These are phyloP conservation scores for Nymphalis urticae DNA, from an alignment of 2,888 invertebrate genomes.

Conservation along the genomic window DNA sequence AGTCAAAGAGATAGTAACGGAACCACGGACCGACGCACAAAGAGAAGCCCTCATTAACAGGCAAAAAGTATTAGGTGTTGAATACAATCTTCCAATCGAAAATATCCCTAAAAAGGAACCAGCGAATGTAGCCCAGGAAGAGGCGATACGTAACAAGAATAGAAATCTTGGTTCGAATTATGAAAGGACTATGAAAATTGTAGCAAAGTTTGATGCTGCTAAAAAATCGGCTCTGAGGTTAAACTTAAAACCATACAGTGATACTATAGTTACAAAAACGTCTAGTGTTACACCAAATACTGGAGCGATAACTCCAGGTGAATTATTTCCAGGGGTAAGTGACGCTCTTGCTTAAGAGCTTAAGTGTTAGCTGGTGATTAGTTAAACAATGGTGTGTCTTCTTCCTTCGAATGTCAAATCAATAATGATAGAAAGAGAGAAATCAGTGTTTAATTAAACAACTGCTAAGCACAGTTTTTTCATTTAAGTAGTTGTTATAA, in stretches of 20 bases:
- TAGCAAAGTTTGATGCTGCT: conserved; percentile 46
- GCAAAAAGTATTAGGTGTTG: conserved; percentile 82
- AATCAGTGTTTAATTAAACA: too few species aligned
- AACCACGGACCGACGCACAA: conserved; percentile 72
- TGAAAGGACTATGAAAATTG: conserved; percentile 42
- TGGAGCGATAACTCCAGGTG: conserved; percentile 67
- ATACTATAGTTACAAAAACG: conserved; percentile 34
- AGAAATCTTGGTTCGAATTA: conserved; percentile 56
- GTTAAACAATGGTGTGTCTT: too few species aligned
- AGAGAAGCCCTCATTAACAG: conserved; percentile 83
- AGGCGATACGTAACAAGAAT: conserved; percentile 63
- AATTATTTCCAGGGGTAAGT: conserved; percentile 67
- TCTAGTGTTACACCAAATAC: conserved; percentile 54
- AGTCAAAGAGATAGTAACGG: conserved; percentile 33
- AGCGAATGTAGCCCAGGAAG: conserved; percentile 64
- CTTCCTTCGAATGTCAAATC: too few species aligned
- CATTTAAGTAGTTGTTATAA: too few species aligned
- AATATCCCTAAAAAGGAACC: conserved; percentile 50
- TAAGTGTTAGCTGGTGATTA: too few species aligned
- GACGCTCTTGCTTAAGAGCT: too few species aligned
- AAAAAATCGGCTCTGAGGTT: conserved; percentile 64
- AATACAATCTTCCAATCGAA: conserved; percentile 76
- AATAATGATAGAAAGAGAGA: too few species aligned
- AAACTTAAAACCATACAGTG: conserved; percentile 68
- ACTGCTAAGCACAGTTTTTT: too few species aligned